A percentile compares a stretch with the other conserved stretches of the same genome.
Conservation (phyloP, 2,797 vertebrate genomes). For the Poeciliopsis presidionis region DNA sequence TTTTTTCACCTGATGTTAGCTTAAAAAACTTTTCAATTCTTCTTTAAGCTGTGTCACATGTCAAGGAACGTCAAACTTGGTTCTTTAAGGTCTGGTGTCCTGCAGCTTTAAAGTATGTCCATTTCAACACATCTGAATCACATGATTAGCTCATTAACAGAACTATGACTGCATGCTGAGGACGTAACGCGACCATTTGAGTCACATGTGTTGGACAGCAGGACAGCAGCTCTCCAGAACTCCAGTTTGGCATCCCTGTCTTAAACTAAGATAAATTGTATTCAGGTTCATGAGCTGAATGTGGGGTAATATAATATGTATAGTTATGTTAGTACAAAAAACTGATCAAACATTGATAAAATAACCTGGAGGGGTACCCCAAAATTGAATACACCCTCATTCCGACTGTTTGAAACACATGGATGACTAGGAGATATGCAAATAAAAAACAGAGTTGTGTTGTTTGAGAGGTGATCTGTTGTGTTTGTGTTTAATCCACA, state of each 20-base stretch:
- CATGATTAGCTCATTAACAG: neutral
- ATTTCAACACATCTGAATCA: neutral
- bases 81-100: neutral
- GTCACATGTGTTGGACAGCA: neutral
- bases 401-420: neutral
- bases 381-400: neutral
- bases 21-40: too few species aligned
- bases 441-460: conserved; percentile 1
- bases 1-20: neutral
- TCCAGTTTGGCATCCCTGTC: neutral
- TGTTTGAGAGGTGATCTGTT: neutral
- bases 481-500: neutral
- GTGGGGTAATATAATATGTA: neutral
- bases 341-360: neutral
- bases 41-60: neutral
- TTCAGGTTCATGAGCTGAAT: neutral
- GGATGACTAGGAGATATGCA: neutral
- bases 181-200: neutral
- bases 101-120: neutral
- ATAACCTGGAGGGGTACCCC: neutral
- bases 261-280: neutral
- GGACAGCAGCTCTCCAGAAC: neutral
- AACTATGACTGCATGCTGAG: neutral
- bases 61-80: neutral
- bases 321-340: neutral